phyloP scores from a whole-genome alignment of 2,888 invertebrate genomes.

The Drosophila affinis region DNA sequence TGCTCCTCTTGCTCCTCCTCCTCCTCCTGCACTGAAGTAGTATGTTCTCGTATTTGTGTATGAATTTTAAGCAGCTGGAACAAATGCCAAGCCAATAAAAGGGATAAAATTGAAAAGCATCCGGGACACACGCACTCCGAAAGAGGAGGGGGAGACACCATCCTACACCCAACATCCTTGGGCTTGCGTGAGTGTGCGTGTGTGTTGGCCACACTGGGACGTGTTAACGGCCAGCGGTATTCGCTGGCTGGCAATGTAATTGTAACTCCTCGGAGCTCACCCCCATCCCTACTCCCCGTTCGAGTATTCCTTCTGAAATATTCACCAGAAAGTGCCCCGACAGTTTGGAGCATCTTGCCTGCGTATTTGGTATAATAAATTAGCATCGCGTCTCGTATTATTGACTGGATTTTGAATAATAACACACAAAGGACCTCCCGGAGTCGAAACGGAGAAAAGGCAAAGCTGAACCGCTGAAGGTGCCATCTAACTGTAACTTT shows the following conservation, averaged over 20 bases:
- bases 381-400: constrained; percentile 77
- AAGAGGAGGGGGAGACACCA: not conserved
- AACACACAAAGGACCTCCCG: constrained; percentile 72
- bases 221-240: constrained; percentile 7
- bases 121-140: constrained; percentile 29
- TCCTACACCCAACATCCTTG: constrained; percentile 14
- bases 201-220: constrained; percentile 9
- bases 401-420: constrained; percentile 80
- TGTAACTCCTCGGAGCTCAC: constrained; percentile 51
- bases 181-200: constrained; percentile 2
- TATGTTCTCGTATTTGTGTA: constrained; percentile 61
- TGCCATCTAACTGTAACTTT: constrained; percentile 23
- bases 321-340: constrained; percentile 55
- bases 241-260: constrained; percentile 54
- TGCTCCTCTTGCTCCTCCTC: no score
- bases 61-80: constrained; percentile 75
- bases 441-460: no score
- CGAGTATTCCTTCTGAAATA: constrained; percentile 46
- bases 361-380: constrained; percentile 67
- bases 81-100: constrained; percentile 73
- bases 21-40: not conserved
- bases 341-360: constrained; percentile 33
- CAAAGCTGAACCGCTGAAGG: no score
- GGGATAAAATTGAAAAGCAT: constrained; percentile 74
- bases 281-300: not conserved